Evolutionary conservation across 1,140 invertebrate species (phyloP), one percentile per base, ranked within the genome.

Genomic region (Himalopsyche phryganea): DNA sequence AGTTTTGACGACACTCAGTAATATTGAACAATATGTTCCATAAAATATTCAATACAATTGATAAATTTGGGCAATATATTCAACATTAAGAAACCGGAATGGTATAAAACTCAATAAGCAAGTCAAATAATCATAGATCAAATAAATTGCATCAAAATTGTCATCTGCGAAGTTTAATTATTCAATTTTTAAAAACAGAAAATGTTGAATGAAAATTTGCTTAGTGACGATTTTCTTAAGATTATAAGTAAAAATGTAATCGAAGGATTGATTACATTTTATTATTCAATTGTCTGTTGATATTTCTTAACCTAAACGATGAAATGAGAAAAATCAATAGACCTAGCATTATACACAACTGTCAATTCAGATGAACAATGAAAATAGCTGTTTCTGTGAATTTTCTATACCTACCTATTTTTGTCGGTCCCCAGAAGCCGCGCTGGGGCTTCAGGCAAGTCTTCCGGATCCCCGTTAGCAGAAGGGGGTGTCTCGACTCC

Each of bases 301-400:
- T 9, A 28, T 28, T 28, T 28, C 23, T 28, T 77, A 77, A 77
- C 73, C 75, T 60, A 74, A 72, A 73, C 65, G 72, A 70, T 68
- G 56, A 61, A 62, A 62, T 65, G n/a, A 40, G 71, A 75, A 77
- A 77, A 78, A 78, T 78, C 76, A 69, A 78, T 78, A 78, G 55
- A 63, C 53, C 61, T 48, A 63, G 64, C 74, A 74, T 73, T 66
- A 69, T 62, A 61, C 65, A 60, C 66, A 69, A 69, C 69, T 70
- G 70, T 68, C 42, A 50, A 41, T 15, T 11, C n/a, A 4, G 71
- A 28, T 66, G 58, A 60, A 58, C 56, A 63, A 61, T 64, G 64
- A 67, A 66, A 67, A 66, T 66, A 68, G 7, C 13, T 6, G 11
- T 19, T 28, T 15, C 7, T 5, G 54, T 58, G 58, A 57, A 55